Evolutionary conservation across 2,113 vertebrate species (phyloP).

Genomic region (Phaethornis superciliosus): DNA sequence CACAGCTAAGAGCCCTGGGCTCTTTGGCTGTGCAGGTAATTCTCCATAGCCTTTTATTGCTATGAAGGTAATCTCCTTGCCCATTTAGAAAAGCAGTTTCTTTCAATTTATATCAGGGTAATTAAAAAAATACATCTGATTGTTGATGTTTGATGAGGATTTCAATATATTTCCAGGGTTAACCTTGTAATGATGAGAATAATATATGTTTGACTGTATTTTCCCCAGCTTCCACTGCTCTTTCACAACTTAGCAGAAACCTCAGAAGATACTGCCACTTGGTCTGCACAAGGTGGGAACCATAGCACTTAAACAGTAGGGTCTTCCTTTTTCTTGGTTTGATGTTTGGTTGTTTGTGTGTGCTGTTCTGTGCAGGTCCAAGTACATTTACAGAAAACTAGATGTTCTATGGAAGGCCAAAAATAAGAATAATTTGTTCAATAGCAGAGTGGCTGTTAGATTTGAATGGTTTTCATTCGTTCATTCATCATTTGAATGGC

Average conservation of each 20-base stretch:
- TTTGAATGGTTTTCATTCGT: neutral
- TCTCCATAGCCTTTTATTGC: neutral
- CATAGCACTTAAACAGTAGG: neutral
- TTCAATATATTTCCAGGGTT: neutral
- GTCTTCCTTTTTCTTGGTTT: neutral
- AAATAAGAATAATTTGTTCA: neutral
- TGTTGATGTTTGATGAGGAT: neutral
- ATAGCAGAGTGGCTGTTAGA: neutral
- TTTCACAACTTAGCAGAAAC: neutral
- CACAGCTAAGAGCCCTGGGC: rapidly evolving
- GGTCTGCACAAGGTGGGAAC: neutral
- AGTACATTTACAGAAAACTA: neutral
- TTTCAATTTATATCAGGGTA: neutral
- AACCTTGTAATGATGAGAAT: neutral
- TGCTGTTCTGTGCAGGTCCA: neutral
- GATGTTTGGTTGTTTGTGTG: neutral
- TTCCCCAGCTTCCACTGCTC: neutral
- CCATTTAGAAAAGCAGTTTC: neutral
- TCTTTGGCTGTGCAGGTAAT: neutral
- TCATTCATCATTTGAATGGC: neutral
- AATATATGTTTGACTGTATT: neutral
- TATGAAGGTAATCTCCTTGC: neutral
- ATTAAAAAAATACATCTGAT: neutral
- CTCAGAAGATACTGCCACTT: neutral
- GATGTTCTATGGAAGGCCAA: neutral